These are phyloP conservation scores for Pomacea canaliculata DNA, from an alignment of 2,888 invertebrate genomes.

Conservation along the genomic window DNA sequence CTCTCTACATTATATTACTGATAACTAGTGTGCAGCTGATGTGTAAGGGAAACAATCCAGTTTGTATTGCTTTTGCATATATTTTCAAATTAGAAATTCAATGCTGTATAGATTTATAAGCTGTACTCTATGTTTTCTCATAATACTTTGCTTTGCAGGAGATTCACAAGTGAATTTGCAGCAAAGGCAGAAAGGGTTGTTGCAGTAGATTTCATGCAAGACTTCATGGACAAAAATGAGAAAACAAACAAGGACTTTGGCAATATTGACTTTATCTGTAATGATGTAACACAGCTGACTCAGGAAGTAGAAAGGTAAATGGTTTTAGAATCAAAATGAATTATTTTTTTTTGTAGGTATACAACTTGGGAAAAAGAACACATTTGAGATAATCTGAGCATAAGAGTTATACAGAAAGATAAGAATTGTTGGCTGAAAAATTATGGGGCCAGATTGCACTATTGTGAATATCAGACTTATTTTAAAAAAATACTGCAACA, in stretches of 20 bases:
- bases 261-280: constrained; percentile 71
- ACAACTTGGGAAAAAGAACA: no score
- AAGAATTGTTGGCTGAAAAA: no score
- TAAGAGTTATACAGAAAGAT: no score
- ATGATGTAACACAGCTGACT: constrained; percentile 72
- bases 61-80: background rate
- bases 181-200: constrained; percentile 70
- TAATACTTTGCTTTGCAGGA: constrained; percentile 59
- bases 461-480: no score
- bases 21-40: no score
- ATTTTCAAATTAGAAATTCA: background rate
- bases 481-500: no score
- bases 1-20: no score
- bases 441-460: no score
- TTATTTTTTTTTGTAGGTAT: background rate
- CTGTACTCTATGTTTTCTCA: background rate
- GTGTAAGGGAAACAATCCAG: background rate
- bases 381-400: no score
- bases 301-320: constrained; percentile 31
- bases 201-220: constrained; percentile 74
- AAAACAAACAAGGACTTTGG: constrained; percentile 68
- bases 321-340: background rate
- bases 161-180: constrained; percentile 72
- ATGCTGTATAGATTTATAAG: background rate
- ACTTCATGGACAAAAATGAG: constrained; percentile 72